phyloP scores from a whole-genome alignment of 1,140 invertebrate species.

The Helicoverpa armigera region DNA sequence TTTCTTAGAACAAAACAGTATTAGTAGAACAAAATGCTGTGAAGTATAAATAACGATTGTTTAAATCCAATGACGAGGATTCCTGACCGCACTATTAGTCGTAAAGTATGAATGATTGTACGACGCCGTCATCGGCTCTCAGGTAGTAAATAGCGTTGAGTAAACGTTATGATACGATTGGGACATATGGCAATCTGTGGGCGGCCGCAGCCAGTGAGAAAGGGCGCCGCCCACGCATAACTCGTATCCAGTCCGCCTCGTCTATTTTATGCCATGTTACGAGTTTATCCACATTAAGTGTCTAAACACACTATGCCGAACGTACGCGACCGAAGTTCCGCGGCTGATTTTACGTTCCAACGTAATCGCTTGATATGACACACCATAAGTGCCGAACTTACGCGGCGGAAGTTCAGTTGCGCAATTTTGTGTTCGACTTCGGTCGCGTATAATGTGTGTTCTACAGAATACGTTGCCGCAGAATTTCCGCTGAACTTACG shows the following conservation, averaged over 20 bases:
- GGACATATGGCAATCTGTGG: constrained; percentile 64
- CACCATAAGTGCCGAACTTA: no score
- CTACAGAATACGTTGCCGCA: no score
- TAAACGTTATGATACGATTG: constrained; percentile 36
- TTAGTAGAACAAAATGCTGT: neutral
- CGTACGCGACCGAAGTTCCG: no score
- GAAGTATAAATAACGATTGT: constrained; percentile 9
- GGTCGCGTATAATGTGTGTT: no score
- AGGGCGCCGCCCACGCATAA: constrained; percentile 69
- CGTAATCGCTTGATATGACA: no score
- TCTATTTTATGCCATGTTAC: constrained; percentile 28
- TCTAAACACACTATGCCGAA: no score
- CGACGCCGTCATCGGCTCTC: constrained; percentile 30
- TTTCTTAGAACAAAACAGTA: neutral
- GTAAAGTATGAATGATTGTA: constrained; percentile 35
- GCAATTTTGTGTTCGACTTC: no score
- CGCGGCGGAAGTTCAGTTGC: no score
- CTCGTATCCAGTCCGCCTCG: constrained; percentile 30
- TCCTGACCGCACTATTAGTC: constrained; percentile 10
- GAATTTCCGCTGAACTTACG: no score
- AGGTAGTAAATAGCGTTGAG: constrained; percentile 48
- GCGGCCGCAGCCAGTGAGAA: constrained; percentile 69
- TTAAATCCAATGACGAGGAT: constrained; percentile 9
- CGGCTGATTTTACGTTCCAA: no score
- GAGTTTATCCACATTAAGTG: neutral